Conservation (phyloP, 2,888 invertebrate species). For the Pyralis farinalis region DNA sequence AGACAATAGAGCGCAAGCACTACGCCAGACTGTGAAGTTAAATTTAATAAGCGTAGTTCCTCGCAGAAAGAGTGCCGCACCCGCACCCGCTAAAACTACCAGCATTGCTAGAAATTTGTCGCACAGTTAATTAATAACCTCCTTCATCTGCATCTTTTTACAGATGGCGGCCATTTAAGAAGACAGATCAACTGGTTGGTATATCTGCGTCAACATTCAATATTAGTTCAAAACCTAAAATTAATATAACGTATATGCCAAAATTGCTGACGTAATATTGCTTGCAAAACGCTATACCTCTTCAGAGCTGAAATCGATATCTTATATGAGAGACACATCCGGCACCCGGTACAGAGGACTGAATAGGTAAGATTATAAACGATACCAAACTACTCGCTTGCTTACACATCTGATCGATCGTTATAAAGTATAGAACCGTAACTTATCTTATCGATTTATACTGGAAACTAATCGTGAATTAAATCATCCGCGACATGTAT, state of each 20-base stretch:
- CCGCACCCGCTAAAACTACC: background rate
- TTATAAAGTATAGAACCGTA: background rate
- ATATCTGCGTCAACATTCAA: too few species aligned
- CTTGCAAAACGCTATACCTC: conserved; percentile 1
- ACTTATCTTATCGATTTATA: background rate
- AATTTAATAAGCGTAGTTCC: conserved; percentile 28
- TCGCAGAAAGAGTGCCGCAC: conserved; percentile 3
- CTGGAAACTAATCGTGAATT: background rate
- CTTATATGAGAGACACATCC: conserved; percentile 17
- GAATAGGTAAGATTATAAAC: conserved; percentile 11
- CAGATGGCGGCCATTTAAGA: too few species aligned
- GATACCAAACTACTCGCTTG: background rate
- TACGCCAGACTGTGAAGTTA: conserved; percentile 7
- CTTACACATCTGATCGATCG: background rate
- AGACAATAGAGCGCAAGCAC: conserved; percentile 5
- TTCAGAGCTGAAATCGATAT: conserved; percentile 20
- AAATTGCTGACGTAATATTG: too few species aligned
- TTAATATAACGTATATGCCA: too few species aligned
- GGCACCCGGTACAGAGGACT: conserved; percentile 12
- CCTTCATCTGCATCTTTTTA: too few species aligned
- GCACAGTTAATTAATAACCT: conserved; percentile 7
- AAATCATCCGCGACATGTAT: background rate
- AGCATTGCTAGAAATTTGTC: conserved; percentile 8
- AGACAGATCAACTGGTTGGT: too few species aligned
- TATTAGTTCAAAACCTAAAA: too few species aligned